Percentiles rank a stretch among this genome's conserved stretches.
Evolutionary conservation across 2,888 invertebrate genomes (phyloP).

Genomic region (Atherix ibis): DNA sequence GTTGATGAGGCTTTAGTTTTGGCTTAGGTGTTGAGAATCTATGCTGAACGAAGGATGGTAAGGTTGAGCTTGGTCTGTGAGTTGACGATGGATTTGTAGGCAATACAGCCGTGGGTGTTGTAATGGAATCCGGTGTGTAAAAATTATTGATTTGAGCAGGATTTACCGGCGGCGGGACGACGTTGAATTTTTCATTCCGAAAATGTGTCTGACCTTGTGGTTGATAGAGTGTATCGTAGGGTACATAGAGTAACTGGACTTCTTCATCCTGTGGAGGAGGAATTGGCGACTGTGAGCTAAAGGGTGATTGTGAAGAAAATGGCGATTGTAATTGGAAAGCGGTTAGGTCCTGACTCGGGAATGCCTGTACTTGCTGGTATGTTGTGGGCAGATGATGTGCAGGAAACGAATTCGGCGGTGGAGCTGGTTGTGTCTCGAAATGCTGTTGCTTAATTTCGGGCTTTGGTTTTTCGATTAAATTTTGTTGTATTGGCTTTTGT

Average conservation of each 20-base stretch:
- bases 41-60: constrained; percentile 11
- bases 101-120: constrained; percentile 12
- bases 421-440: constrained; percentile 20
- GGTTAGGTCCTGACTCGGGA: constrained; percentile 5
- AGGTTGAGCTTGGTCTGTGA: constrained; percentile 20
- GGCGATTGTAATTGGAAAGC: not conserved
- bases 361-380: constrained; percentile 6
- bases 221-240: constrained; percentile 54
- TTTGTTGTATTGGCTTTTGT: constrained; percentile 17
- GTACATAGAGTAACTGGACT: constrained; percentile 68
- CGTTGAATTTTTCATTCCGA: constrained; percentile 23
- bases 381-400: constrained; percentile 4
- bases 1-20: constrained; percentile 62
- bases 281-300: constrained; percentile 5
- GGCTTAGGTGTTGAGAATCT: constrained; percentile 33
- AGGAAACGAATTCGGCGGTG: constrained; percentile 20
- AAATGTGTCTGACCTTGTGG: constrained; percentile 21
- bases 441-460: constrained; percentile 18
- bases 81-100: constrained; percentile 20
- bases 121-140: constrained; percentile 25
- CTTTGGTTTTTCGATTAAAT: constrained; percentile 22
- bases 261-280: constrained; percentile 37
- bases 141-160: constrained; percentile 34
- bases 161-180: constrained; percentile 26
- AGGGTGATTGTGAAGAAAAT: constrained; percentile 2